Evolutionary conservation across 2,113 vertebrate species (phyloP), one percentile per base, ranked within the genome.

Genomic region (Eira barbara): DNA sequence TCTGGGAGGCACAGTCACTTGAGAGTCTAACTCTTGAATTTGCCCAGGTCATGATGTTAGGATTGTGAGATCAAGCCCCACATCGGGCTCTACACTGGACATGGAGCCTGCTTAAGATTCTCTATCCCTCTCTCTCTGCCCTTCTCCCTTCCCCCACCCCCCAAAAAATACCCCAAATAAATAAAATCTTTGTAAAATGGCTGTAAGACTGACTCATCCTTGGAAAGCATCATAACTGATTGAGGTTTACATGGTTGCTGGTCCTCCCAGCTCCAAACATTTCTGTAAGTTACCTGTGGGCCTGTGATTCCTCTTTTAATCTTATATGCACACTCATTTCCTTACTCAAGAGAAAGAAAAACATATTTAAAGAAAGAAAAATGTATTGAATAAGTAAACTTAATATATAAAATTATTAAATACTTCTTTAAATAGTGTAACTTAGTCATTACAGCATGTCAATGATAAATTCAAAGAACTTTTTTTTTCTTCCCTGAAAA

Each of bases 381-480:
- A 98, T 96, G 98, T 98, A 98, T 80, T 98, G 98, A 99, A 98
- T 82, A 94, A 91, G 99, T 99, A 99, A 99, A 99, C 98, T 99
- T n/a, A 89, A 89, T 39, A 98, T 98, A 98, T 36, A 97, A 98
- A 92, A n/a, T 49, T 98, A 98, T 97, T 98, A 99, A 98, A 98
- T 98, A 98, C 98, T 99, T 99, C 98, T 99, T 98, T 98, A 98
- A 99, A 98, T 98, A 99, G 98, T 99, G 98, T 99, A 99, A 99
- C 98, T 99, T 99, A 99, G 99, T 99, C 99, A 98, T 99, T 99
- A 99, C 98, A 99, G 99, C 99, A 99, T 99, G 99, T 99, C 98
- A 98, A 78, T 98, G 98, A 99, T 99, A 99, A 99, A 99, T 99
- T 99, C 98, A 98, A 98, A 97, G 97, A 94, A 71, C 63, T 98